Percentiles rank a stretch among this genome's conserved stretches.
Conservation (phyloP, 2,113 vertebrate genomes). For the Pterocles gutturalis region DNA sequence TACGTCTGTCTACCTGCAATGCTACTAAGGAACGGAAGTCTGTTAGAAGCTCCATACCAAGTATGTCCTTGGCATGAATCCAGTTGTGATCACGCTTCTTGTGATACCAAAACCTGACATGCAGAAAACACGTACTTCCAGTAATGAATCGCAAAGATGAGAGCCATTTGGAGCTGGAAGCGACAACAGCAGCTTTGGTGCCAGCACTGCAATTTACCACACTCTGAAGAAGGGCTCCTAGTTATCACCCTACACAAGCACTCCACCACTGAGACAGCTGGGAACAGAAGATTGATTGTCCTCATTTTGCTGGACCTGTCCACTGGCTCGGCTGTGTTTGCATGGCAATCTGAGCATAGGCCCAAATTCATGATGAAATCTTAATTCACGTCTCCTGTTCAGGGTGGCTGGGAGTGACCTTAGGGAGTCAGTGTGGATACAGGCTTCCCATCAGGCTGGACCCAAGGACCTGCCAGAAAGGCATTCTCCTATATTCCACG, state of each 20-base stretch:
- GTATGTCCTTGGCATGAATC: conserved; percentile 4
- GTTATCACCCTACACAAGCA: neutral
- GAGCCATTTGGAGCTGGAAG: conserved; percentile 35
- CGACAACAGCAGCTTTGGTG: neutral
- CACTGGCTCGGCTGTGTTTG: neutral
- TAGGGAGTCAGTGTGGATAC: neutral
- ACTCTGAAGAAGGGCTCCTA: neutral
- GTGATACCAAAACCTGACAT: conserved; percentile 43
- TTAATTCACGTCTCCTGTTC: neutral
- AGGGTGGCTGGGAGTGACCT: neutral
- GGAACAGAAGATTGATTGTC: neutral
- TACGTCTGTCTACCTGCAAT: neutral
- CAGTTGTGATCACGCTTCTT: conserved; percentile 43
- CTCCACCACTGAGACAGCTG: neutral
- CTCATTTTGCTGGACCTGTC: neutral
- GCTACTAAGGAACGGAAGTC: neutral
- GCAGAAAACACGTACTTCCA: conserved; percentile 5
- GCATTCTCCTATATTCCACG: neutral
- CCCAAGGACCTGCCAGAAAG: neutral
- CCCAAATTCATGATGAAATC: neutral
- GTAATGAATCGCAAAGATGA: neutral
- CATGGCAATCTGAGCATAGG: neutral
- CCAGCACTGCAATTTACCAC: conserved; percentile 7
- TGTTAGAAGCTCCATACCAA: conserved; percentile 1
- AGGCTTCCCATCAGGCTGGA: neutral